Evolutionary conservation across 2,888 invertebrate genomes (phyloP).

Genomic region (Coecobrya sp.): DNA sequence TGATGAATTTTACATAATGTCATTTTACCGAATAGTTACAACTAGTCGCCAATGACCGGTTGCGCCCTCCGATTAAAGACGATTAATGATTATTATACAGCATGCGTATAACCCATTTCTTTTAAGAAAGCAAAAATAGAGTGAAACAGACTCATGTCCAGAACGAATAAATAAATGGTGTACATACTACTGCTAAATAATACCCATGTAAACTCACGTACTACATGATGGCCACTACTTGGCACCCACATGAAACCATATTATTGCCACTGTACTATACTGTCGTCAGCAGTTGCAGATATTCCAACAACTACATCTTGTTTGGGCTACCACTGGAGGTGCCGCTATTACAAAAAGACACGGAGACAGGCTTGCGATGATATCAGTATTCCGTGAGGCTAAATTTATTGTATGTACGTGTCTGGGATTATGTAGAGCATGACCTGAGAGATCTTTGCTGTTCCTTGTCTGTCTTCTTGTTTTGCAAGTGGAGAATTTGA

Average conservation of each 20-base stretch:
- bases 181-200: background rate
- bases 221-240: background rate
- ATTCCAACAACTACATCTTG: background rate
- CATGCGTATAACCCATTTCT: too few relatives aligned
- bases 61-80: too few relatives aligned
- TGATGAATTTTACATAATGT: too few relatives aligned
- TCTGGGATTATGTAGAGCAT: slow-evolving; percentile 56
- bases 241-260: background rate
- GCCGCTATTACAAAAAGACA: background rate
- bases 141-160: too few relatives aligned
- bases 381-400: slow-evolving; percentile 29
- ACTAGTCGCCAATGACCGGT: too few relatives aligned
- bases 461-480: background rate
- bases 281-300: background rate
- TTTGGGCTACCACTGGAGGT: background rate
- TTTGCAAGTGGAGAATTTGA: slow-evolving; percentile 46
- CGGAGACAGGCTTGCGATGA: background rate
- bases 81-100: too few relatives aligned
- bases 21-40: too few relatives aligned
- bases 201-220: background rate
- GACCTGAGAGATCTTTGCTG: slow-evolving; percentile 36
- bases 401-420: slow-evolving; percentile 40
- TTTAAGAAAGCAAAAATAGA: too few relatives aligned
- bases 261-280: background rate
- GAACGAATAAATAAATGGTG: too few relatives aligned